Conservation (phyloP, 1,140 invertebrate species). For the Dreissena rostriformis region DNA sequence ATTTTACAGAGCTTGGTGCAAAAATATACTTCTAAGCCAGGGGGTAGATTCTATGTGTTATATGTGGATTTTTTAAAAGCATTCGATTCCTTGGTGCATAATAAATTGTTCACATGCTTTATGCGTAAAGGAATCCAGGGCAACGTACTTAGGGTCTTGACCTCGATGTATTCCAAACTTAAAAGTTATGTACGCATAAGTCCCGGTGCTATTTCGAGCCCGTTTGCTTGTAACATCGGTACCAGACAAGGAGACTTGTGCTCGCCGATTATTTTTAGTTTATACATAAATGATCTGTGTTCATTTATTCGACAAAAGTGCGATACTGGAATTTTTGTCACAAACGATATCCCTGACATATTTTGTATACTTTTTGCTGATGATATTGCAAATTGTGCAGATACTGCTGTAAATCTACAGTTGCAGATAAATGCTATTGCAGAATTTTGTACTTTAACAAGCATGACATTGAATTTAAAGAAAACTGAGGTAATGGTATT, state of each 20-base stretch:
- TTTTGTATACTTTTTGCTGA: slow-evolving; percentile 3
- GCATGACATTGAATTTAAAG: not conserved
- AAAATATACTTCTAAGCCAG: not conserved
- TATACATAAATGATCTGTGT: not conserved
- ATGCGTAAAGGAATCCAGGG: not conserved
- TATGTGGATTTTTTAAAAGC: slow-evolving; percentile 9
- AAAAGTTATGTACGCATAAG: not conserved
- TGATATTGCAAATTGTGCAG: slow-evolving; percentile 12
- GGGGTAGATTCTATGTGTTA: slow-evolving; percentile 8
- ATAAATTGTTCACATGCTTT: not conserved
- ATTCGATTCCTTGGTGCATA: slow-evolving; percentile 2
- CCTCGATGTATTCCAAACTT: slow-evolving; percentile 29
- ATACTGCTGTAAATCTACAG: not conserved
- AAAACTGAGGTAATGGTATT: slow-evolving; percentile 18
- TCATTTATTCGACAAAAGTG: not conserved
- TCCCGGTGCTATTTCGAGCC: not conserved
- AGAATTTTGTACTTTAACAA: not conserved
- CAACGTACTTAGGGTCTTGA: not conserved
- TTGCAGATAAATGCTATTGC: slow-evolving; percentile 5
- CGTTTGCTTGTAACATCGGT: slow-evolving; percentile 17
- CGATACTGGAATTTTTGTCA: not conserved
- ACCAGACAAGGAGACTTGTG: slow-evolving; percentile 20
- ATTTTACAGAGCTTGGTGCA: slow-evolving; percentile 20
- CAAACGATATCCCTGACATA: slow-evolving; percentile 4
- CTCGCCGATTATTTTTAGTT: slow-evolving; percentile 3